Evolutionary conservation across 1,140 invertebrate species (phyloP).

Genomic region (Macrocentrus cingulum): DNA sequence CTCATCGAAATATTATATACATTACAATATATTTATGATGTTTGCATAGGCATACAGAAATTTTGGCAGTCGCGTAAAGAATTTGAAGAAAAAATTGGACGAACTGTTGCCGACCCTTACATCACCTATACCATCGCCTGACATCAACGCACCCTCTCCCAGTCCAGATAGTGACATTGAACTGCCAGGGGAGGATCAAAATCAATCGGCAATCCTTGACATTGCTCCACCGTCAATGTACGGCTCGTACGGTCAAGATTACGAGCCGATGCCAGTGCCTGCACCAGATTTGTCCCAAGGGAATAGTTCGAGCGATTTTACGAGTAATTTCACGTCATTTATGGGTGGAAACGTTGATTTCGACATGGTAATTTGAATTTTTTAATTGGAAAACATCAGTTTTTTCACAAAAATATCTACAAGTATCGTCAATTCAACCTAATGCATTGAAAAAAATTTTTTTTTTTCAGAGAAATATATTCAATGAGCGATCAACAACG

Average conservation of each 20-base stretch:
- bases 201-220: conserved; percentile 44
- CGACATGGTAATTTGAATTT: conserved; percentile 44
- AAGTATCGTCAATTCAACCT: background rate
- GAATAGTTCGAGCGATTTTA: conserved; percentile 46
- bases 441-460: background rate
- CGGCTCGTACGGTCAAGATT: conserved; percentile 53
- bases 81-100: conserved; percentile 80
- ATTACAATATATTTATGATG: conserved; percentile 13
- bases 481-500: conserved; percentile 46
- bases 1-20: conserved; percentile 16
- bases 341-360: conserved; percentile 57
- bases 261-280: conserved; percentile 46
- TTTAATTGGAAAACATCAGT: conserved; percentile 4
- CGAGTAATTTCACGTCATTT: conserved; percentile 54
- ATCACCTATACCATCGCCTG: conserved; percentile 73
- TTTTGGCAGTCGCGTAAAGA: conserved; percentile 83
- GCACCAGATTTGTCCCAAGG: conserved; percentile 41
- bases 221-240: conserved; percentile 52
- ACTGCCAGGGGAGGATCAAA: conserved; percentile 62
- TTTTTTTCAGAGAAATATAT: conserved; percentile 51
- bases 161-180: conserved; percentile 78
- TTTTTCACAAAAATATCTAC: background rate
- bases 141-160: conserved; percentile 80
- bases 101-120: conserved; percentile 70
- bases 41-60: conserved; percentile 87